Evolutionary conservation across 2,113 vertebrate species (phyloP), one percentile per base, ranked within the genome.

Genomic region (Ochotona curzoniae): DNA sequence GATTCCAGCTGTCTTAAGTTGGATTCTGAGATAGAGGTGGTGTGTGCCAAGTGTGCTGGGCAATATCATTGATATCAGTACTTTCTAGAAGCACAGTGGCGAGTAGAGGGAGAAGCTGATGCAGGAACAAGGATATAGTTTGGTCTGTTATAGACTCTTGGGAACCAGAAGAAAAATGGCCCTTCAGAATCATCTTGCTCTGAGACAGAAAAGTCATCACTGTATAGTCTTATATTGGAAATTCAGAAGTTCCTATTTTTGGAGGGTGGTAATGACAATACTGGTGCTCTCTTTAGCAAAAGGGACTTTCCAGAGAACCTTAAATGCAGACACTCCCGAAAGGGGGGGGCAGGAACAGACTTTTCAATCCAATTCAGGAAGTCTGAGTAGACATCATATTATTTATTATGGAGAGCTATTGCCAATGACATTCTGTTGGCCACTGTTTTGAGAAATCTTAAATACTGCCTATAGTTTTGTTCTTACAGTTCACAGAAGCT

Each of bases 401-500:
- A 81, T 63, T 32, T 1, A 64, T 75, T 35, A 63, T 4, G 35
- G 49, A 63, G 26, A 74, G 30, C 49, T 28, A 82, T 67, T 64
- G 15, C 69, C 18, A 71, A 30, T 80, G 28, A 60, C 8, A 54
- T 5, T 61, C 5, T 28, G 3, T 82, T 61, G 15, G 12, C 63
- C 80, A 83, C 3, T 44, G 38, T 44, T 44, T 44, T 44, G 38
- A 44, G 38, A 44, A 44, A 44, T 44, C 38, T 44, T 26, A 84
- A 94, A 79, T 60, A 5, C 4, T 7, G 66, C 2, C 11, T 64
- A 63, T 7, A 63, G 5, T 87, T 93, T 92, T 80, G 63, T 89
- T 71, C 54, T 87, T 94, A 10, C 11, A 78, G 6, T 90, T 90
- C 79, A 71, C 89, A 93, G n/a, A 10, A 87, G 28, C 9, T 25